phyloP scores from a whole-genome alignment of 2,888 invertebrate species.

The Xestia ashworthii region DNA sequence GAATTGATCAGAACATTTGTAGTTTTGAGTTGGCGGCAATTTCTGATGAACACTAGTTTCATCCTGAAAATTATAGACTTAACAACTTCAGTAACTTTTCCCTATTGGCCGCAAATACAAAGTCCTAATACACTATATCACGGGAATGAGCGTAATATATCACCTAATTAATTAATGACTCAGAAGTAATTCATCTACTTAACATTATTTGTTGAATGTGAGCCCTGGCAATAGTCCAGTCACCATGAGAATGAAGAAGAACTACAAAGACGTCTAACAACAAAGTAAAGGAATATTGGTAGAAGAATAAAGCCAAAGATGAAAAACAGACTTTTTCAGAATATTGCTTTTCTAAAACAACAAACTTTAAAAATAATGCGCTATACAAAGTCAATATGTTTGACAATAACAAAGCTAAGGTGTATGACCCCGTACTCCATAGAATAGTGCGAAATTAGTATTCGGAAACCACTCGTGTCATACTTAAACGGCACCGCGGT shows the following conservation, averaged over 20 bases:
- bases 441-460: constrained; percentile 63
- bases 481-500: constrained; percentile 50
- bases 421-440: constrained; percentile 57
- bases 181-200: constrained; percentile 15
- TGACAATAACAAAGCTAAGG: constrained; percentile 61
- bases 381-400: constrained; percentile 48
- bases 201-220: constrained; percentile 25
- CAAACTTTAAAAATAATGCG: constrained; percentile 45
- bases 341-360: constrained; percentile 3
- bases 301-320: not conserved
- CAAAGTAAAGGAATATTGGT: not conserved
- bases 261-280: constrained; percentile 14
- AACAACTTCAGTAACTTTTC: not conserved
- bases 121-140: not conserved
- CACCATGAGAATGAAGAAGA: not conserved
- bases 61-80: not conserved
- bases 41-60: not conserved
- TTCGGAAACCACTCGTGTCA: constrained; percentile 55
- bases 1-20: not conserved
- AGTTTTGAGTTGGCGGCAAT: not conserved
- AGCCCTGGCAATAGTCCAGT: constrained; percentile 34
- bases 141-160: not conserved
- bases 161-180: constrained; percentile 32
- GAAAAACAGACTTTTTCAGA: not conserved
- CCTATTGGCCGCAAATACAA: not conserved